Evolutionary conservation across 2,888 invertebrate genomes (phyloP), one percentile per base, ranked within the genome.

Genomic region (Drosophila anomelani): DNA sequence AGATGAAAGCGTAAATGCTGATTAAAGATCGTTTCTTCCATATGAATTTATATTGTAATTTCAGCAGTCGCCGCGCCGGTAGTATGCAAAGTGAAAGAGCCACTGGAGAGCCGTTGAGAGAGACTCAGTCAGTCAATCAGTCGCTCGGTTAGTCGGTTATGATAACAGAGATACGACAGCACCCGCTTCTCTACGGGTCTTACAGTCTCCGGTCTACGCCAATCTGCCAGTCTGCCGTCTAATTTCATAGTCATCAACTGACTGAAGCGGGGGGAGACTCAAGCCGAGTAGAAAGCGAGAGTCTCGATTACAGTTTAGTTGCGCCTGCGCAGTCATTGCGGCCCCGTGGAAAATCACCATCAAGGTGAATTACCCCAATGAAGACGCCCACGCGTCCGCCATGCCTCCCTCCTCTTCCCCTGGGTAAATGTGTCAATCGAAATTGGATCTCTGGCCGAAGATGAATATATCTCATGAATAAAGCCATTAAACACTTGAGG

Each of bases 1-100:
- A 86, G 85, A 86, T 86, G 85, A 86, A 86, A 86, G 85, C 85
- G 85, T 86, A 86, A 86, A 86, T 86, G 85, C 85, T 86, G 85
- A 86, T 89, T 86, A 83, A 89, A 86, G 89, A 86, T 89, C 84
- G 85, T 88, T 88, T 84, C 88, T 83, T 79, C 46, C 49, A 61
- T 75, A 82, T 81, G 85, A 76, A 83, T 83, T 57, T 83, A 80
- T 88, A 88, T 80, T 86, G 79, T 87, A 85, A 85, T 86, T 86
- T 86, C 59, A 80, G 84, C 74, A 47, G 47, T 47, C 29, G 55
- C 39, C 76, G 55, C 39, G 51, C 39, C 76, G 63, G 58, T 44
- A 38, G 51, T 58, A 82, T 74, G 83, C 73, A 88, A 85, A 88
- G 89, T 85, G 84, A 85, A 83, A 83, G 88, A 83, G 80, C 20